Evolutionary conservation across 2,797 vertebrate genomes (phyloP), one percentile per base, ranked within the genome.

Genomic region (Dipus sagitta): DNA sequence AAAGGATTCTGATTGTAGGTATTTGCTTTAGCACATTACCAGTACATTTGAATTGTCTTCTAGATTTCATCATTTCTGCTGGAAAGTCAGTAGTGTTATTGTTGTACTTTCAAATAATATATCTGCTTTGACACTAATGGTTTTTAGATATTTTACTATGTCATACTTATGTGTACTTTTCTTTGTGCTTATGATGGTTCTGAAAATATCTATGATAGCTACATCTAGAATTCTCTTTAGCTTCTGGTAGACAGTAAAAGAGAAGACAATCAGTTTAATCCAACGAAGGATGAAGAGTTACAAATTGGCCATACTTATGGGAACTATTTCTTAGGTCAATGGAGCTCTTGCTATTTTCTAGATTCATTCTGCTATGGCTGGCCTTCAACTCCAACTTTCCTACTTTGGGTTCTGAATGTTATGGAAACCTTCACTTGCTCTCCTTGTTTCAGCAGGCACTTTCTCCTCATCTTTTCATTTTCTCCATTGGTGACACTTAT

Each of bases 1-100:
- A 90, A 91, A 38, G 28, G 71, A 85, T 68, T 90, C 72, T 87
- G 21, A 17, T 67, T 72, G 26, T 17, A 76, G 18, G 92, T 94
- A 76, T 65, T 76, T 88, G 91, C 77, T 71, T 93, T 83, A 70
- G 82, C 6, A 80, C 6, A 28, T 77, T 68, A 68, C 7, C 77
- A 47, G n/a, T 54, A 67, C 38, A 14, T 78, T 88, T 92, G 28
- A 23, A 65, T 13, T 82, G 28, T 68, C 65, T 85, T 26, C 70
- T 75, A 70, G 72, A 83, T 91, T 85, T 86, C 65, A 88, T 74
- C 28, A 74, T 65, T 88, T n/a, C 64, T 84, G 11, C 23, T 77
- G 21, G 12, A 91, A 71, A 68, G 23, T 92, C 15, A 88, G 2
- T 76, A 42, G 9, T 81, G 6, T 81, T 72, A 64, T 30, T 52